Evolutionary conservation across 1,140 invertebrate genomes (phyloP).

Genomic region (Caerostris darwini): DNA sequence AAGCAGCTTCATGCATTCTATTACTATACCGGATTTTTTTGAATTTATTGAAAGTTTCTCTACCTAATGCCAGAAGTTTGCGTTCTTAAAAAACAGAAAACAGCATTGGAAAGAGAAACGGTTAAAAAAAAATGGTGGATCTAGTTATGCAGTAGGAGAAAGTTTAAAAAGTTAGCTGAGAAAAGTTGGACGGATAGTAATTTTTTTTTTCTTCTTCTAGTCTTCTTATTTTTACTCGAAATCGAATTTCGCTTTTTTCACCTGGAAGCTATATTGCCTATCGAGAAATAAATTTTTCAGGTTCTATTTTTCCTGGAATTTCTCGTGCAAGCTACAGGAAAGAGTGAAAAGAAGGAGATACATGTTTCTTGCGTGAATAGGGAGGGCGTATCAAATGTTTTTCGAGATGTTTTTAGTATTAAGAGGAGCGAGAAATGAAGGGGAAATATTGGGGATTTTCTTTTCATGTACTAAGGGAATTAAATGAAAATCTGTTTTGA

Average conservation of each 20-base stretch:
- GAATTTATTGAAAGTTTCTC: conserved; percentile 32
- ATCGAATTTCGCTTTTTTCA: conserved; percentile 70
- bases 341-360: no score
- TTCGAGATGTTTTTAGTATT: neutral
- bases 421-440: neutral
- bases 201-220: neutral
- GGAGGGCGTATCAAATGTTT: no score
- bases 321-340: no score
- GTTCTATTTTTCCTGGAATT: conserved; percentile 10
- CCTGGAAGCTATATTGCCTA: conserved; percentile 61
- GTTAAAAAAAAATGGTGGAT: neutral
- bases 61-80: conserved; percentile 39
- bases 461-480: neutral
- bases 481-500: neutral
- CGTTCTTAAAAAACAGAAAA: conserved; percentile 46
- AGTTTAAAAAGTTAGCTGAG: conserved; percentile 72
- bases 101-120: neutral
- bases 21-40: neutral
- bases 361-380: no score
- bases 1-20: neutral
- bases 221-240: conserved; percentile 71
- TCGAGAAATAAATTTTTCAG: conserved; percentile 58
- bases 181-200: neutral
- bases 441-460: neutral
- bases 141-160: conserved; percentile 32